Evolutionary conservation across 2,113 vertebrate genomes (phyloP).

Genomic region (Perca fluviatilis): DNA sequence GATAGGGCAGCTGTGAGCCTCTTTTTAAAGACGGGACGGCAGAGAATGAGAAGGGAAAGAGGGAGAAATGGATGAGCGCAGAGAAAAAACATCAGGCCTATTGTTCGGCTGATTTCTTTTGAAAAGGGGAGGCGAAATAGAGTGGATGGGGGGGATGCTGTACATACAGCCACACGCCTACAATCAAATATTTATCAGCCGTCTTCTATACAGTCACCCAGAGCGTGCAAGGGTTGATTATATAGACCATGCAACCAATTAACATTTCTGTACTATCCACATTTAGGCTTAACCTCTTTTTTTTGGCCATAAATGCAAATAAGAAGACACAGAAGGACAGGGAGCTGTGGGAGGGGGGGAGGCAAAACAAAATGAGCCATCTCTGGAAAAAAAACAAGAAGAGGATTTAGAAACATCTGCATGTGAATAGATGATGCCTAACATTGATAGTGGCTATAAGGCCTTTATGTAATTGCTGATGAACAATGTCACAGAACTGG

Average conservation of each 20-base stretch:
- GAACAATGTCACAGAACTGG: slow-evolving; percentile 67
- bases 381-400: slow-evolving; percentile 77
- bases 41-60: slow-evolving; percentile 47
- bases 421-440: slow-evolving; percentile 90
- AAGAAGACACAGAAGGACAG: slow-evolving; percentile 52
- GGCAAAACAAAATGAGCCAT: slow-evolving; percentile 66
- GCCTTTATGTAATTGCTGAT: slow-evolving; percentile 84
- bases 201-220: slow-evolving; percentile 42
- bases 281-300: slow-evolving; percentile 50
- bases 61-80: slow-evolving; percentile 18
- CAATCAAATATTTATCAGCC: slow-evolving; percentile 63
- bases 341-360: slow-evolving; percentile 33
- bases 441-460: slow-evolving; percentile 75
- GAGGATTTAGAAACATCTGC: slow-evolving; percentile 93
- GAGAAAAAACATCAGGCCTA: slow-evolving; percentile 82
- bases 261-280: slow-evolving; percentile 61
- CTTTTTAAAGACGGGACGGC: slow-evolving; percentile 72
- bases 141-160: not conserved
- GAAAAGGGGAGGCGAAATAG: slow-evolving; percentile 83
- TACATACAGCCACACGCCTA: slow-evolving; percentile 3
- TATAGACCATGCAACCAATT: slow-evolving; percentile 74
- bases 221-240: slow-evolving; percentile 75
- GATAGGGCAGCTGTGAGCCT: slow-evolving; percentile 84
- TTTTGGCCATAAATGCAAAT: slow-evolving; percentile 40
- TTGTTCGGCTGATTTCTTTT: slow-evolving; percentile 87